Evolutionary conservation across 1,140 invertebrate genomes (phyloP).

Genomic region (Drosophila grimshawi): DNA sequence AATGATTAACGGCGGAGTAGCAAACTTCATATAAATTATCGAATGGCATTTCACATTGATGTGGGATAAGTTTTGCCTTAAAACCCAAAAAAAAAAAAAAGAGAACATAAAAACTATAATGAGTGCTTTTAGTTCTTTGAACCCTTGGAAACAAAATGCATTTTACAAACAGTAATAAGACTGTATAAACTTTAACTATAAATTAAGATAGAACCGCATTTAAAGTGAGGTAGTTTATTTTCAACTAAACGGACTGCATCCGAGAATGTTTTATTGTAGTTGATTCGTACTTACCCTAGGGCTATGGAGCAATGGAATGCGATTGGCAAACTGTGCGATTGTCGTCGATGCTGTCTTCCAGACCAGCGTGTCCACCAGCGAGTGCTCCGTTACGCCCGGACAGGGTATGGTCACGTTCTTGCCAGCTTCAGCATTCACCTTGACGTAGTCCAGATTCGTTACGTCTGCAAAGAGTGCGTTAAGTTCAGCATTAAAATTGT

Average conservation of each 20-base stretch:
- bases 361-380: conserved; percentile 87
- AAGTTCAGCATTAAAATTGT: background rate
- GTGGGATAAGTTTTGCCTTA: background rate
- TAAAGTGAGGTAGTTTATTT: too few relatives aligned
- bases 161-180: background rate
- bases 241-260: too few relatives aligned
- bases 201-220: too few relatives aligned
- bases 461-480: conserved; percentile 84
- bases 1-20: background rate
- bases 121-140: background rate
- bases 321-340: conserved; percentile 84
- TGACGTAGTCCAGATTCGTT: conserved; percentile 86
- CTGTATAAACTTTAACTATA: too few relatives aligned
- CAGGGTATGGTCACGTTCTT: conserved; percentile 88
- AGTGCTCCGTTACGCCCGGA: conserved; percentile 88
- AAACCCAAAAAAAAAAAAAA: background rate
- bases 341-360: conserved; percentile 86
- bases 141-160: background rate
- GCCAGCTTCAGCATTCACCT: conserved; percentile 87
- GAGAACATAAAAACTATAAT: background rate
- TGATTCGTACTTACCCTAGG: conserved; percentile 72
- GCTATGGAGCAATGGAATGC: conserved; percentile 82
- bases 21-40: background rate
- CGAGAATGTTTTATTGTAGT: background rate
- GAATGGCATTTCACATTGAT: conserved; percentile 1